Evolutionary conservation across 1,140 invertebrate genomes (phyloP), one percentile per base, ranked within the genome.

Genomic region (Lineus longissimus): DNA sequence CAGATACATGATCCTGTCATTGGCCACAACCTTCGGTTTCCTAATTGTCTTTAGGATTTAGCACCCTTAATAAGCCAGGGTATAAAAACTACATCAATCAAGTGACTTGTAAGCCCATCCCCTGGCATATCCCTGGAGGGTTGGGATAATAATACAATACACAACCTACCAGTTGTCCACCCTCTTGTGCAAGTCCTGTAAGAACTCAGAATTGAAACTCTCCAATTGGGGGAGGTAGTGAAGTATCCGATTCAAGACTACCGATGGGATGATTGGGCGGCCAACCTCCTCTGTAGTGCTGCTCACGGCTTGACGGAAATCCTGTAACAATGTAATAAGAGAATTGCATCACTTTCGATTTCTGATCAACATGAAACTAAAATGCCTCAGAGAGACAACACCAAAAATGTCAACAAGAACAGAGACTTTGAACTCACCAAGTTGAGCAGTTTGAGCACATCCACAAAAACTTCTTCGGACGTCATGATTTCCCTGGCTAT

Each of bases 391-490:
- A n/a, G n/a, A n/a, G n/a, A n/a, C n/a, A n/a, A n/a, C n/a, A n/a
- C n/a, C n/a, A n/a, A n/a, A n/a, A n/a, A n/a, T n/a, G n/a, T n/a
- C n/a, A n/a, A n/a, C n/a, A n/a, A n/a, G n/a, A n/a, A n/a, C n/a
- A n/a, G n/a, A n/a, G n/a, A n/a, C n/a, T n/a, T n/a, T n/a, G n/a
- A n/a, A 36, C 33, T 74, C 72, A 83, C 87, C 70, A 86, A 79
- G 75, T 88, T 88, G 4, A 91, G 83, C n/a, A 91, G 76, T 61
- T 85, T 85, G 19, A 91, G 76, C 67, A 87, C 85, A 77, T 87
- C 85, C 11, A 91, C 87, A 79, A 90, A 91, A 58, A 85, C 86
- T 70, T 84, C 83, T 76, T 91, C 90, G 0, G 89, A 90, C 6
- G 85, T 85, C 65, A 87, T 81, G 36, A 91, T 83, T 80, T 91